Conservation (phyloP, 2,888 invertebrate species). For the Nomada ferruginata region DNA sequence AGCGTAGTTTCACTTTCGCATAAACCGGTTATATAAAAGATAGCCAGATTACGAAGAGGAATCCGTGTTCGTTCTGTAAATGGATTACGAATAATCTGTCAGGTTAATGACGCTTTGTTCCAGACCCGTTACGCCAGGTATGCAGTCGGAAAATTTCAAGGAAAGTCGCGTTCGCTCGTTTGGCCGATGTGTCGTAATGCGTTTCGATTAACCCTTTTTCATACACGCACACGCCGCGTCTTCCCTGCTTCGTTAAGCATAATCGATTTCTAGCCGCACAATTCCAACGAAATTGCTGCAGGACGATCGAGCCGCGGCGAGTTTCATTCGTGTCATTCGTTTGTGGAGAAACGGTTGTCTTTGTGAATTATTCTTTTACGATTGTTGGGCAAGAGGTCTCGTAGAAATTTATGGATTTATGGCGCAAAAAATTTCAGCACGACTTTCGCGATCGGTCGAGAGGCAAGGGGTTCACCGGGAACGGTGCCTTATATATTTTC, state of each 20-base stretch:
- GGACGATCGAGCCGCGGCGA: not conserved
- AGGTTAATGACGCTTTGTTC: constrained; percentile 12
- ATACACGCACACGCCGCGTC: not conserved
- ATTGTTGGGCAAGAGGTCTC: not conserved
- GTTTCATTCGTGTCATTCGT: not conserved
- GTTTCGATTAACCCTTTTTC: not conserved
- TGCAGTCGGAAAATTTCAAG: constrained; percentile 24
- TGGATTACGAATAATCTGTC: constrained; percentile 3
- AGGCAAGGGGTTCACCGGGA: too few relatives aligned
- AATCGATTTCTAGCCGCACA: constrained; percentile 29
- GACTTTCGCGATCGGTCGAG: too few relatives aligned
- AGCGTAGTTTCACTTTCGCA: constrained; percentile 16
- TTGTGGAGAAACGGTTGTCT: not conserved
- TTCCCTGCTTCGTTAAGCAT: constrained; percentile 1
- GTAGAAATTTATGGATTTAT: not conserved
- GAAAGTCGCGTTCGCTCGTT: constrained; percentile 3
- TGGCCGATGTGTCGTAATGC: constrained; percentile 9
- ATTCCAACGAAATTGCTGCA: not conserved
- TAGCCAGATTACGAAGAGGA: not conserved
- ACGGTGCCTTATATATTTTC: too few relatives aligned
- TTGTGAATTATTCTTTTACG: constrained; percentile 1
- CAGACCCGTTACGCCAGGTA: constrained; percentile 12
- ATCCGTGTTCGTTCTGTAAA: not conserved
- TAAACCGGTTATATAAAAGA: constrained; percentile 11
- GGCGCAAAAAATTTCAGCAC: too few relatives aligned